phyloP scores from a whole-genome alignment of 2,888 invertebrate species.

The Orchesella flavescens region DNA sequence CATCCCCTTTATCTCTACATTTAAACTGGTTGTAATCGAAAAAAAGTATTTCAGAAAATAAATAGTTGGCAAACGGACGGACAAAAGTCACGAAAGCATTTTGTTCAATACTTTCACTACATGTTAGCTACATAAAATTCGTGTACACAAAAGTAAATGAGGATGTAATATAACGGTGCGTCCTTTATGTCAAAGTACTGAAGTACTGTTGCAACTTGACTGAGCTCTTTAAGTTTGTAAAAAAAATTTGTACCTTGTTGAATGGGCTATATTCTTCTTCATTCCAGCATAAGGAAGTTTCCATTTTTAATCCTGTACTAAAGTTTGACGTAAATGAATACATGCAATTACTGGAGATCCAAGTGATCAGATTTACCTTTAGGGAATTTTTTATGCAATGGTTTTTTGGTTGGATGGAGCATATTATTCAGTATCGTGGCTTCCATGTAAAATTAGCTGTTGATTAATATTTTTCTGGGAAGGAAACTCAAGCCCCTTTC shows the following conservation, averaged over 20 bases:
- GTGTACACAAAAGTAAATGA: constrained; percentile 26
- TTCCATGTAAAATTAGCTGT: neutral
- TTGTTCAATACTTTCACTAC: too few relatives aligned
- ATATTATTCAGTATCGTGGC: neutral
- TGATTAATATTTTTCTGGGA: neutral
- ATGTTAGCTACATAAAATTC: neutral
- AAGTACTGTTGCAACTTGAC: too few relatives aligned
- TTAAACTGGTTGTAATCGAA: too few relatives aligned
- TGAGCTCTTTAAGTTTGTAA: too few relatives aligned
- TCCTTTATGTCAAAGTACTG: constrained; percentile 12
- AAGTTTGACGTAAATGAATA: too few relatives aligned
- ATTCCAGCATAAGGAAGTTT: neutral
- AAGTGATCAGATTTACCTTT: neutral
- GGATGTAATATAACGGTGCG: constrained; percentile 34
- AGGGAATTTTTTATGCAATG: neutral
- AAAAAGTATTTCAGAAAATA: too few relatives aligned
- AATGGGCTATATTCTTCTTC: neutral
- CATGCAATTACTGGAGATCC: too few relatives aligned
- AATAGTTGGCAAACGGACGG: too few relatives aligned
- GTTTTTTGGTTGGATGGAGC: neutral
- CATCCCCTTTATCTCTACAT: too few relatives aligned
- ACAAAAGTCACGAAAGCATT: too few relatives aligned
- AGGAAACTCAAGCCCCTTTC: neutral
- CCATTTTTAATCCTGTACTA: constrained; percentile 15
- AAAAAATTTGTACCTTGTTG: constrained; percentile 4